Evolutionary conservation across 2,113 vertebrate species (phyloP).

Genomic region (Carassius auratus): DNA sequence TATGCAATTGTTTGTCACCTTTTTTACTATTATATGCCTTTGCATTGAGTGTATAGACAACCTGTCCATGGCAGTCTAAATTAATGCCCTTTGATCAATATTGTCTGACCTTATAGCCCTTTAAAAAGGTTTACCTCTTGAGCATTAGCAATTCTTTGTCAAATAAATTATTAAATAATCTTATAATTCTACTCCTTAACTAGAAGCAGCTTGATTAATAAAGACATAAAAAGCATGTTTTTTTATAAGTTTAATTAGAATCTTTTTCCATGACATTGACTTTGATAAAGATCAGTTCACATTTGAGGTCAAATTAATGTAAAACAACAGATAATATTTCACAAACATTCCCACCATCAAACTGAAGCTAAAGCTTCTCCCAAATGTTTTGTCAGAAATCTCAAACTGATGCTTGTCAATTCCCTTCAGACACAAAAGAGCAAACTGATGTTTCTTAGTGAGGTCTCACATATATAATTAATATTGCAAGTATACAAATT

Average conservation of each 20-base stretch:
- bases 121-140: neutral
- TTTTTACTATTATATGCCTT: neutral
- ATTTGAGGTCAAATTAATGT: constrained; percentile 22
- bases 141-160: neutral
- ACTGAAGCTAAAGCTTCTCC: neutral
- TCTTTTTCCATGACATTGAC: constrained; percentile 12
- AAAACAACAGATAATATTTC: neutral
- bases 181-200: neutral
- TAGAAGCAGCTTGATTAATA: neutral
- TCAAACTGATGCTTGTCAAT: neutral
- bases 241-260: constrained; percentile 22
- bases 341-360: neutral
- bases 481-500: constrained; percentile 48
- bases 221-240: constrained; percentile 6
- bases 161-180: neutral
- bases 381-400: neutral
- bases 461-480: constrained; percentile 43
- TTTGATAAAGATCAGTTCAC: constrained; percentile 26
- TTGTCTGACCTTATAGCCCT: neutral
- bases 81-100: neutral
- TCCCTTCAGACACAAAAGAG: constrained; percentile 23
- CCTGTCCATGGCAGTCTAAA: neutral
- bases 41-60: neutral
- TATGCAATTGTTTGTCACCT: neutral
- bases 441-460: constrained; percentile 44